These are phyloP conservation scores for Tapirus indicus DNA, from an alignment of 2,797 vertebrate genomes.

Conservation along the genomic window DNA sequence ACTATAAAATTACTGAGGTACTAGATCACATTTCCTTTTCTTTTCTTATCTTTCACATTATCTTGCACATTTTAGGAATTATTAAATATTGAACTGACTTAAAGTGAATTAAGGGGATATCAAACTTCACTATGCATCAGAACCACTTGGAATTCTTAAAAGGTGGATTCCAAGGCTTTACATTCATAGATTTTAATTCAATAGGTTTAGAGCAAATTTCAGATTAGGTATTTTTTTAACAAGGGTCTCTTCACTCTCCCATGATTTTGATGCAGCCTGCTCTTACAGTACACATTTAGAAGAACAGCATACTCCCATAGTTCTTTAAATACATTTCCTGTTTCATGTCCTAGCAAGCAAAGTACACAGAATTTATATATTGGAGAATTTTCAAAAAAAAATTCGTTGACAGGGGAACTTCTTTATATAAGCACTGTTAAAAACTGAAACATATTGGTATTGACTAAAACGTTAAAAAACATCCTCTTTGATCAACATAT, in stretches of 20 bases:
- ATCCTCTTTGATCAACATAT: not conserved
- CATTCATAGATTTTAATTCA: not conserved
- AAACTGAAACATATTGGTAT: not conserved
- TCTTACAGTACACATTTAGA: not conserved
- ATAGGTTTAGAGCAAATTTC: not conserved
- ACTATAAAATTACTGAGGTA: not conserved
- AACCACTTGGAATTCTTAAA: not conserved
- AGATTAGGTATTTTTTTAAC: not conserved
- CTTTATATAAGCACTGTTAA: not conserved
- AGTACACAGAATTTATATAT: not conserved
- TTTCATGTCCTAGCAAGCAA: not conserved
- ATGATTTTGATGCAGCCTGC: not conserved
- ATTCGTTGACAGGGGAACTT: not conserved
- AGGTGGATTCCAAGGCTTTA: not conserved
- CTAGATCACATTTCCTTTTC: not conserved
- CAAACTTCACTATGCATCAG: not conserved
- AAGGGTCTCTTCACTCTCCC: not conserved
- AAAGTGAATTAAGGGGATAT: not conserved
- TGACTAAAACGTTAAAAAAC: not conserved
- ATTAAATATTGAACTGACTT: not conserved
- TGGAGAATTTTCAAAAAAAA: not conserved
- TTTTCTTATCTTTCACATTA: not conserved
- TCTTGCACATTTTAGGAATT: not conserved
- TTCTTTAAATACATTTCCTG: not conserved
- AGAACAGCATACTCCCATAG: not conserved